Conservation (phyloP, 2,797 vertebrate species). For the Anas flavirostris region DNA sequence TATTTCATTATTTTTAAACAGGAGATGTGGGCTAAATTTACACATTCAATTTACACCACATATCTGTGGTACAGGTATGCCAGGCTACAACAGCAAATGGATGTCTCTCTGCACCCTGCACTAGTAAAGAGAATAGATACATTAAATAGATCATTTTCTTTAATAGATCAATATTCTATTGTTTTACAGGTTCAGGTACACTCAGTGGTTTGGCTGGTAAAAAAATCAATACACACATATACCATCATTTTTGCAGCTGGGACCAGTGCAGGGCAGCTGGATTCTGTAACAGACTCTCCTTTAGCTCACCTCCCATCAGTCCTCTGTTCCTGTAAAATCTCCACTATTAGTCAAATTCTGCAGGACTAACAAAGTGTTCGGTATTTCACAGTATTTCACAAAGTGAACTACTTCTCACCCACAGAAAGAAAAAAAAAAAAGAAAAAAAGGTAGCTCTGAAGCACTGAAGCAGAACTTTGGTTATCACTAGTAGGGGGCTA, state of each 20-base stretch:
- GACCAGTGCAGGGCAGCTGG: neutral
- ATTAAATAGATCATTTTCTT: slow-evolving; percentile 44
- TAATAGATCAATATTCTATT: slow-evolving; percentile 41
- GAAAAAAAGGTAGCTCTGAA: neutral
- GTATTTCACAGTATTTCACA: neutral
- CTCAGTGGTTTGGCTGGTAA: neutral
- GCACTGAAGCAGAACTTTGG: neutral
- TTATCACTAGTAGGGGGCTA: neutral
- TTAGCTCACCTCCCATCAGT: neutral
- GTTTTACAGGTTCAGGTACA: slow-evolving; percentile 44
- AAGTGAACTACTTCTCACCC: neutral
- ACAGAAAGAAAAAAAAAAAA: neutral
- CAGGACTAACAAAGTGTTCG: neutral
- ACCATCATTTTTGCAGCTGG: slow-evolving; percentile 19
- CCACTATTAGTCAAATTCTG: neutral
- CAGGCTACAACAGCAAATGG: neutral
- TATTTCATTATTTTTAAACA: neutral
- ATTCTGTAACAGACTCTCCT: neutral
- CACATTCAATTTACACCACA: neutral
- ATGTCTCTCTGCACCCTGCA: neutral
- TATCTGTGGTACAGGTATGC: neutral
- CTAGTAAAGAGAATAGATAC: neutral
- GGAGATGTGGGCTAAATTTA: neutral
- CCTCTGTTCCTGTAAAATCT: neutral
- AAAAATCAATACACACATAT: slow-evolving; percentile 41